Percentiles rank a stretch among this genome's conserved stretches.
phyloP scores from a whole-genome alignment of 2,113 vertebrate genomes.

The Scophthalmus maximus region DNA sequence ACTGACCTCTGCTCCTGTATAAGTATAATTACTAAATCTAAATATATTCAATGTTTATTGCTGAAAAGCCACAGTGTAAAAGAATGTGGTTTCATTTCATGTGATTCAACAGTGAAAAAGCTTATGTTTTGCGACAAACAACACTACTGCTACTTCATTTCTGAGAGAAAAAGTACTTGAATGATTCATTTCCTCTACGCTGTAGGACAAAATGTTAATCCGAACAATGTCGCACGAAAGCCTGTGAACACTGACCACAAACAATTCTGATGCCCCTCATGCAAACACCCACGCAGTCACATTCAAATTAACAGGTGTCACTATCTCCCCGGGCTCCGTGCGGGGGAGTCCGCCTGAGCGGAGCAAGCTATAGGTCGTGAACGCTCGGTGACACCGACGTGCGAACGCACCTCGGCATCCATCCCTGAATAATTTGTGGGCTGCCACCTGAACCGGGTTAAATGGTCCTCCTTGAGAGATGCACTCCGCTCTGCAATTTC shows the following conservation, averaged over 20 bases:
- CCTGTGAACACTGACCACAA: conserved; percentile 23
- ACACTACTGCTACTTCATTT: neutral
- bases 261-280: conserved; percentile 29
- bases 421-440: conserved; percentile 75
- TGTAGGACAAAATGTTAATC: neutral
- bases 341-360: conserved; percentile 51
- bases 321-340: conserved; percentile 28
- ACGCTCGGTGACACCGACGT: conserved; percentile 68
- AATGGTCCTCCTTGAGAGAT: conserved; percentile 64
- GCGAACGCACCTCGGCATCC: conserved; percentile 59
- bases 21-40: neutral
- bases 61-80: neutral
- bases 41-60: neutral
- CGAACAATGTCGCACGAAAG: conserved; percentile 10
- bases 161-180: neutral
- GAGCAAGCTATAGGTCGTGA: conserved; percentile 57
- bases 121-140: neutral
- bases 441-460: conserved; percentile 69
- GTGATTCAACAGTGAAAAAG: neutral
- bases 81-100: too few species aligned
- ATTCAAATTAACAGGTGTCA: conserved; percentile 65
- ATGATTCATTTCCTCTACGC: neutral
- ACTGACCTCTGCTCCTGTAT: neutral
- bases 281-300: conserved; percentile 51
- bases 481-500: conserved; percentile 54